Percentiles rank a stretch among this genome's conserved stretches.
These are phyloP conservation scores for Pseudorectes ferrugineus DNA, from an alignment of 2,113 vertebrate species.

Conservation along the genomic window DNA sequence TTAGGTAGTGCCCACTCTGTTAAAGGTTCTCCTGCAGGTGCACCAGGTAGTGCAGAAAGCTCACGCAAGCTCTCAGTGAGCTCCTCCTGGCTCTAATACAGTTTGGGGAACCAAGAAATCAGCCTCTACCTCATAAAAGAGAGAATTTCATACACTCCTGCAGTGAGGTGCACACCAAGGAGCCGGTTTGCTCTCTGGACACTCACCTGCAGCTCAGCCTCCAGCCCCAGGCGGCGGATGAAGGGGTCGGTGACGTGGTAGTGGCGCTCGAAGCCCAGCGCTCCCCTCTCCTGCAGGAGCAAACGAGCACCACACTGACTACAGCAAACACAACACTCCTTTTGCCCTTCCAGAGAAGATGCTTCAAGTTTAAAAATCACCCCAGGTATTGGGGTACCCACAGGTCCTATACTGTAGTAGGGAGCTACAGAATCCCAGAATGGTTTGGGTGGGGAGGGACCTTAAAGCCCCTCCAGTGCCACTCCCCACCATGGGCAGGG, in stretches of 20 bases:
- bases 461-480: neutral
- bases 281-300: constrained; percentile 82
- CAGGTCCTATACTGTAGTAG: neutral
- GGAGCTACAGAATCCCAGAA: neutral
- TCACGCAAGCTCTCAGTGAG: neutral
- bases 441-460: neutral
- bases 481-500: neutral
- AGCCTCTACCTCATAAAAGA: neutral
- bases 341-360: neutral
- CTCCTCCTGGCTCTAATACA: neutral
- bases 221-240: constrained; percentile 92
- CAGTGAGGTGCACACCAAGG: neutral
- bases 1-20: neutral
- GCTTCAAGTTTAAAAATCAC: neutral
- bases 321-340: neutral
- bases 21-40: neutral
- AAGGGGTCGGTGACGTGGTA: constrained; percentile 96
- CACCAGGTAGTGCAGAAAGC: neutral
- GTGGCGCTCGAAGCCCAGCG: constrained; percentile 85
- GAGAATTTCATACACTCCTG: fast-evolving
- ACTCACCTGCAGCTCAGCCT: constrained; percentile 92
- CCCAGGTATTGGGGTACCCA: neutral
- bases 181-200: neutral
- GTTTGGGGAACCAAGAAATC: neutral
- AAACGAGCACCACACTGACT: neutral